phyloP scores from a whole-genome alignment of 1,140 invertebrate genomes.

The Drosophila teissieri region DNA sequence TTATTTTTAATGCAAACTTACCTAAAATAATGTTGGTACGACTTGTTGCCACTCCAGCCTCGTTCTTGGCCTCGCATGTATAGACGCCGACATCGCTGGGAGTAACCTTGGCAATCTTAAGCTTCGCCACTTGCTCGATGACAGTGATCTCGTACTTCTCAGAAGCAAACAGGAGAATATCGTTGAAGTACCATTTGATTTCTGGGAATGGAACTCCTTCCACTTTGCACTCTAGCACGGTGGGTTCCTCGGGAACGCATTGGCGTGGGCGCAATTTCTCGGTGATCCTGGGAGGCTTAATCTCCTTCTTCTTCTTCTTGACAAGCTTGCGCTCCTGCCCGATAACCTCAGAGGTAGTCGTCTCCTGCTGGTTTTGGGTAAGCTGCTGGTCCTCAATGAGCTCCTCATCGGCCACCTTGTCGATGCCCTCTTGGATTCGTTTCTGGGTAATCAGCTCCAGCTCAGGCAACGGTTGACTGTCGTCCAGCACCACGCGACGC shows the following conservation, averaged over 20 bases:
- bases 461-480: slow-evolving; percentile 86
- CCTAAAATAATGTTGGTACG: slow-evolving; percentile 89
- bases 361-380: slow-evolving; percentile 81
- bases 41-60: slow-evolving; percentile 90
- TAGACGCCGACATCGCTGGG: slow-evolving; percentile 93
- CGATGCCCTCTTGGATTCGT: slow-evolving; percentile 84
- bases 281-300: slow-evolving; percentile 89
- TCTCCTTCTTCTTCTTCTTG: slow-evolving; percentile 86
- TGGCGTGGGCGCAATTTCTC: slow-evolving; percentile 89
- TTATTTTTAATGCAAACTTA: slow-evolving; percentile 52
- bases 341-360: slow-evolving; percentile 84
- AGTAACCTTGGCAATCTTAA: slow-evolving; percentile 89
- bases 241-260: slow-evolving; percentile 87
- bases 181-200: slow-evolving; percentile 95
- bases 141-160: slow-evolving; percentile 89
- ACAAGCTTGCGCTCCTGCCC: slow-evolving; percentile 80
- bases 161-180: slow-evolving; percentile 89
- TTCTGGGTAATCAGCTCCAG: slow-evolving; percentile 86
- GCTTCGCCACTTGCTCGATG: slow-evolving; percentile 88
- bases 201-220: slow-evolving; percentile 90
- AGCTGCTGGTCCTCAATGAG: slow-evolving; percentile 84
- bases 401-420: slow-evolving; percentile 85
- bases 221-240: slow-evolving; percentile 88
- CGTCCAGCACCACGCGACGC: slow-evolving; percentile 81
- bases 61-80: slow-evolving; percentile 91